Percentiles rank a stretch among this genome's conserved stretches.
Conservation (phyloP, 2,113 vertebrate genomes). For the Odobenus rosmarus region DNA sequence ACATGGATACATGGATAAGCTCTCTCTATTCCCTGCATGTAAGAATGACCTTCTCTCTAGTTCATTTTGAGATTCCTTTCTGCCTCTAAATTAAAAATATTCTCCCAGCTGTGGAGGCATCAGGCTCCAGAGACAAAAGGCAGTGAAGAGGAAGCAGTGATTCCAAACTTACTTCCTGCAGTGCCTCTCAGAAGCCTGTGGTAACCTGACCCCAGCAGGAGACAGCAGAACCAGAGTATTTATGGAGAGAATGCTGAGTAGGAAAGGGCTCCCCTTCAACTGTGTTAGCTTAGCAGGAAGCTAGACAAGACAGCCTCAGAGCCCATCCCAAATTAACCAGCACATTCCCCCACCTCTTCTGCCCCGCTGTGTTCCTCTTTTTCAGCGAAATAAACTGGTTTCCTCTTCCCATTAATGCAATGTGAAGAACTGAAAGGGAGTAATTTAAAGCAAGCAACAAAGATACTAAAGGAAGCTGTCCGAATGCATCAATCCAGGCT, state of each 20-base stretch:
- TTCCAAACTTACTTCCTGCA: neutral
- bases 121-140: neutral
- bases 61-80: neutral
- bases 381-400: neutral
- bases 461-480: neutral
- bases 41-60: neutral
- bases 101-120: neutral
- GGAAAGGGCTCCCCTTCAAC: neutral
- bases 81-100: conserved; percentile 49
- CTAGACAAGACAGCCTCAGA: neutral
- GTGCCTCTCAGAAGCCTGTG: neutral
- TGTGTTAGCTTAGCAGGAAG: neutral
- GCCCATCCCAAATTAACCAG: neutral
- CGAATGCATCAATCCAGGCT: neutral
- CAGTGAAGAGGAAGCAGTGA: neutral
- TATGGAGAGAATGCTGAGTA: neutral
- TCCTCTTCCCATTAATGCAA: neutral
- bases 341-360: neutral
- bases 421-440: neutral
- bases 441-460: neutral
- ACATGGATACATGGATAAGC: neutral
- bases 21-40: neutral
- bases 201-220: neutral
- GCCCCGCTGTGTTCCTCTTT: neutral
- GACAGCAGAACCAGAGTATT: neutral